Base-by-base conservation (phyloP, 1,140 invertebrate species). In the Anoplophora glabripennis region DNA sequence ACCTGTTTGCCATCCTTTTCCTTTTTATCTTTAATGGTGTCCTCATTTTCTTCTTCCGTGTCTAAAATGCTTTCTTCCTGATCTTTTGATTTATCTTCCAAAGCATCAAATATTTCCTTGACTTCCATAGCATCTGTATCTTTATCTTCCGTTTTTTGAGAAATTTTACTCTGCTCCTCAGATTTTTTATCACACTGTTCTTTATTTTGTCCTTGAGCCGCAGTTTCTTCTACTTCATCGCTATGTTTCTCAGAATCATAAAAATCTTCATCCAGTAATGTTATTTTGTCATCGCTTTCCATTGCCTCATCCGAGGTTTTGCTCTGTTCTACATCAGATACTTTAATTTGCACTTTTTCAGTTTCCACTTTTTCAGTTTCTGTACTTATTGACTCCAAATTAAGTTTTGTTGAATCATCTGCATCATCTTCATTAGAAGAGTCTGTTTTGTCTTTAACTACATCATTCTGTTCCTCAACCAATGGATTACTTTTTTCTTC, bases 31-130 rank as follows among this genome's bases (percentile, higher is more conserved):
- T 33, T 11, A 45, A n/a, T 12, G 8, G 38, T 15, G 4, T 10
- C 11, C 18, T 37, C 38, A 21, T 54, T 17, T n/a, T 21, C 12
- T 35, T 17, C 53, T 34, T 51, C 61, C 40, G 21, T 34, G 41
- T 41, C 53, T 12, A 37, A 8, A 17, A 37, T 40, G 35, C 18
- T 18, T 35, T n/a, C 36, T 61, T 36, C 34, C 15, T 51, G 21
- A 10, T 48, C 18, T 37, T 42, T n/a, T 36, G 41, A 41, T 14
- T 37, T 34, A 8, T 34, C 15, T 45, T 55, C 21, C 12, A 49
- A 9, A 4, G 8, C 8, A 33, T 34, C 18, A 4, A 35, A 11
- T 49, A 12, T 49, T 38, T 53, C 52, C 28, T 11, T 44, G n/a
- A 15, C 28, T 28, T 42, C 52, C 21, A 15, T 21, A 35, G 12